phyloP scores from a whole-genome alignment of 1,140 invertebrate genomes.

The Brachionus sp. region DNA sequence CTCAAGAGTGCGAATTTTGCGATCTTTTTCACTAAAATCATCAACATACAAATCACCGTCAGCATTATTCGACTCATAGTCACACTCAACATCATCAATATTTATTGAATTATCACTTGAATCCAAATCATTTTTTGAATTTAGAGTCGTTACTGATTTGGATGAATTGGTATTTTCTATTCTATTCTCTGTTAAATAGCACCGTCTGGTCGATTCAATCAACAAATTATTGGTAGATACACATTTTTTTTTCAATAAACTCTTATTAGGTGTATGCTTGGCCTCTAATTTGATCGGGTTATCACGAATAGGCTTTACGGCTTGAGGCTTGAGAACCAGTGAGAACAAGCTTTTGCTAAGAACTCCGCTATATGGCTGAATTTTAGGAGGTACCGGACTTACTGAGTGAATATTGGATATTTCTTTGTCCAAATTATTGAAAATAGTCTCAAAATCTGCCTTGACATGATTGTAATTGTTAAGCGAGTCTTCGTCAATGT shows the following conservation, averaged over 20 bases:
- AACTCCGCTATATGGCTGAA: constrained; percentile 39
- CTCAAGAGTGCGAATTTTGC: not conserved
- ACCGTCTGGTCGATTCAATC: not conserved
- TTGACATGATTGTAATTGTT: constrained; percentile 20
- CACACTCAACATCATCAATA: constrained; percentile 20
- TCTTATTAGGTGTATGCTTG: not conserved
- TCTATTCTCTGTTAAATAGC: not conserved
- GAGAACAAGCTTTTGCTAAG: constrained; percentile 43
- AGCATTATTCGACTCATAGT: not conserved
- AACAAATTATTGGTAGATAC: constrained; percentile 26
- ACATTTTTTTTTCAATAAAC: constrained; percentile 28
- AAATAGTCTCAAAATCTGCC: not conserved
- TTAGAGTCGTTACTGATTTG: constrained; percentile 31
- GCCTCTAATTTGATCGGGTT: not conserved
- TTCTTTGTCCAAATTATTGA: constrained; percentile 26
- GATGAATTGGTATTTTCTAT: constrained; percentile 5
- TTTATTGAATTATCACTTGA: constrained; percentile 40
- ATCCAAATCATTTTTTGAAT: constrained; percentile 12
- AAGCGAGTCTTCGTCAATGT: constrained; percentile 17
- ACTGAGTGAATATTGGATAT: not conserved
- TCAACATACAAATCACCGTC: not conserved
- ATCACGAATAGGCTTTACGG: not conserved
- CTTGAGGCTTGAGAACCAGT: constrained; percentile 4
- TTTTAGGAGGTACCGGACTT: not conserved
- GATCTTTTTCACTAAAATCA: constrained; percentile 17